These are phyloP conservation scores for Anguilla japonica DNA, from an alignment of 2,113 vertebrate genomes.

Conservation along the genomic window DNA sequence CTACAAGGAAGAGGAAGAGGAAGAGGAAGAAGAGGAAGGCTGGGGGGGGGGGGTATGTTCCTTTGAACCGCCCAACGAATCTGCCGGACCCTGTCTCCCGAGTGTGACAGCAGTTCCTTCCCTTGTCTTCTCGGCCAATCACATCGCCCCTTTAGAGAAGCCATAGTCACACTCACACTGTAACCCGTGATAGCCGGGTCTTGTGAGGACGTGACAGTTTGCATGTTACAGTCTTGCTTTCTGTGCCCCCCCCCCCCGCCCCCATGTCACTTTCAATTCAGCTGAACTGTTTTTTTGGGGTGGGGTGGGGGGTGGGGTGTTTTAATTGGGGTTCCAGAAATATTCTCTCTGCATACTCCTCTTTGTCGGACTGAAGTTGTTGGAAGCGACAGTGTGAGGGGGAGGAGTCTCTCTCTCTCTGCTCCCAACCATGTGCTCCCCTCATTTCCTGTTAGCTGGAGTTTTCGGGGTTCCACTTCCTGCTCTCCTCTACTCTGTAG, in stretches of 20 bases:
- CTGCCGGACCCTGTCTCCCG: background rate
- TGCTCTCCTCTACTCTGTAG: background rate
- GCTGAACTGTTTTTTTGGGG: background rate
- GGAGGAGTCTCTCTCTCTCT: background rate
- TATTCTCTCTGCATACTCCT: background rate
- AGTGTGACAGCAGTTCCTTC: slow-evolving; percentile 1
- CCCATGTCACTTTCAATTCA: background rate
- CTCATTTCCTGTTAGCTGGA: background rate
- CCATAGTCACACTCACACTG: slow-evolving; percentile 7
- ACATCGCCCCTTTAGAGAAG: background rate
- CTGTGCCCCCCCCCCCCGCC: background rate
- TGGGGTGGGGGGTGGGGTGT: background rate
- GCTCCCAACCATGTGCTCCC: background rate
- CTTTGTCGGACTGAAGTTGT: background rate
- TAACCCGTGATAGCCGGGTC: background rate
- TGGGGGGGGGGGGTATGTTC: too few species aligned
- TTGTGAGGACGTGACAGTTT: slow-evolving; percentile 20
- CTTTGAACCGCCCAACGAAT: slow-evolving; percentile 44
- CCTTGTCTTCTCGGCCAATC: background rate
- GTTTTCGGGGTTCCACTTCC: too few species aligned
- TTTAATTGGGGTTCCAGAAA: background rate
- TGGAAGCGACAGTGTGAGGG: background rate
- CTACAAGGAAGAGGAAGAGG: background rate
- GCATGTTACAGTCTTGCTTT: slow-evolving; percentile 22
- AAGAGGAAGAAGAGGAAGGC: slow-evolving; percentile 52